phyloP scores from a whole-genome alignment of 2,888 invertebrate species.

The Drosophila cognata region DNA sequence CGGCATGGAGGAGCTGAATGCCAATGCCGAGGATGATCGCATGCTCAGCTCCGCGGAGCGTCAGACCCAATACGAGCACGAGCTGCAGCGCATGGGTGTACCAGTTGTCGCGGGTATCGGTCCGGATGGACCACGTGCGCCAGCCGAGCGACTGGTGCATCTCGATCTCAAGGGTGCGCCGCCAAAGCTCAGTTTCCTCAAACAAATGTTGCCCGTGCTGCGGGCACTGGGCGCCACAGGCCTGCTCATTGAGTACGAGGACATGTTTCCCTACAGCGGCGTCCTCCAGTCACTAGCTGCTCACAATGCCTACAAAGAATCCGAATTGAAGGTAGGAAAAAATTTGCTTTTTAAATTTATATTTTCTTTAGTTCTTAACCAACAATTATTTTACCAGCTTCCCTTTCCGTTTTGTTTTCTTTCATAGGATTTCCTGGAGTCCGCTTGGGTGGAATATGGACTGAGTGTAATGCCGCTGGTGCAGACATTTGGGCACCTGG shows the following conservation, averaged over 20 bases:
- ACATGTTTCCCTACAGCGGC: constrained; percentile 91
- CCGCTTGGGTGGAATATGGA: constrained; percentile 86
- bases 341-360: background rate
- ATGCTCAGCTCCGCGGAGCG: constrained; percentile 83
- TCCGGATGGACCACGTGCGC: constrained; percentile 82
- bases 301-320: constrained; percentile 86
- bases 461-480: constrained; percentile 90
- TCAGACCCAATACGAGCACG: constrained; percentile 84
- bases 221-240: constrained; percentile 90
- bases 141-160: constrained; percentile 88
- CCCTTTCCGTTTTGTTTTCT: background rate
- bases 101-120: constrained; percentile 84
- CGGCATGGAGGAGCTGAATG: constrained; percentile 79
- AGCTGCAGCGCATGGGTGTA: constrained; percentile 84
- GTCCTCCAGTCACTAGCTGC: constrained; percentile 86
- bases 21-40: constrained; percentile 81
- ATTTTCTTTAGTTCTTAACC: background rate
- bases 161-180: constrained; percentile 92
- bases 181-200: constrained; percentile 87
- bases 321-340: constrained; percentile 79
- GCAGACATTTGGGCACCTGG: constrained; percentile 92
- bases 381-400: constrained; percentile 44
- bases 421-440: constrained; percentile 86
- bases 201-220: constrained; percentile 87
- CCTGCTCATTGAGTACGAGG: constrained; percentile 91